These are phyloP conservation scores for Melanchra persicariae DNA, from an alignment of 2,888 invertebrate species.

Conservation along the genomic window DNA sequence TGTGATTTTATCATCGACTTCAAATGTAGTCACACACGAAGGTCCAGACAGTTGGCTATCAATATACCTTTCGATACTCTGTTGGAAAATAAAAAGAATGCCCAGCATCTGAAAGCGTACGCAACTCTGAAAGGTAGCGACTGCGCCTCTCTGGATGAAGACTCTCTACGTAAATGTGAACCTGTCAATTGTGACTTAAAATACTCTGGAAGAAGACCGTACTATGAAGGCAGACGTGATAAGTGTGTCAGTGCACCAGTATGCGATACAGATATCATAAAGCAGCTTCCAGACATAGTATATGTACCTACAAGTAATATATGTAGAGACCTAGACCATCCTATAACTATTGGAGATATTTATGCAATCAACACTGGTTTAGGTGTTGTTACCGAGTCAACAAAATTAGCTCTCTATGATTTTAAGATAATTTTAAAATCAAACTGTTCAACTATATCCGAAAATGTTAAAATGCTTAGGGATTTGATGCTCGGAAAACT, in stretches of 20 bases:
- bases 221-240: conserved; percentile 68
- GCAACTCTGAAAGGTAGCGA: conserved; percentile 55
- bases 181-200: conserved; percentile 81
- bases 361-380: conserved; percentile 79
- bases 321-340: conserved; percentile 78
- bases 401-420: conserved; percentile 27
- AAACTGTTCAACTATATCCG: conserved; percentile 83
- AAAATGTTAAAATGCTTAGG: conserved; percentile 78
- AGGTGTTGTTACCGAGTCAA: conserved; percentile 70
- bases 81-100: conserved; percentile 56
- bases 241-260: conserved; percentile 74
- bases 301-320: conserved; percentile 77
- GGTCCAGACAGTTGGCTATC: conserved; percentile 62
- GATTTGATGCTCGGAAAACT: conserved; percentile 80
- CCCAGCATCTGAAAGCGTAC: conserved; percentile 66
- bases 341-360: conserved; percentile 77
- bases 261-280: conserved; percentile 70
- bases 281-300: conserved; percentile 76
- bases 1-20: conserved; percentile 75
- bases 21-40: conserved; percentile 66
- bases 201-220: conserved; percentile 77
- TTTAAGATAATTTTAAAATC: conserved; percentile 71
- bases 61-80: conserved; percentile 79
- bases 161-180: conserved; percentile 76
- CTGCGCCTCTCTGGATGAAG: conserved; percentile 78